A percentile compares a stretch with the other conserved stretches of the same genome.
Evolutionary conservation across 92 coral and sea anemone species (phyloP).

Genomic region (Epizoanthus fatuus): DNA sequence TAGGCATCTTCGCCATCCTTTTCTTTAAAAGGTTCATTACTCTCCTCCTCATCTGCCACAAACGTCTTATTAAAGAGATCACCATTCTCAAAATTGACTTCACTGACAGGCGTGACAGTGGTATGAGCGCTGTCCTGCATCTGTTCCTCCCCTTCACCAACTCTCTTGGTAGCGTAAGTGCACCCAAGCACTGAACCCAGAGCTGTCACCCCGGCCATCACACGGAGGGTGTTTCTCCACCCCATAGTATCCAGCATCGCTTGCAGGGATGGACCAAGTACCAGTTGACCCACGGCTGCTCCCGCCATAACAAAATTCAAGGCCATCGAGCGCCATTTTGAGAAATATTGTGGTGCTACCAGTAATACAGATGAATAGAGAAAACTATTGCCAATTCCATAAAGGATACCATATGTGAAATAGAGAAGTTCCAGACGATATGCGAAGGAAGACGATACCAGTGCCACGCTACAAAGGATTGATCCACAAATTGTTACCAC

Average conservation of each 20-base stretch:
- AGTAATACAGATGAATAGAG: background rate
- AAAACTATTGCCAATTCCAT: background rate
- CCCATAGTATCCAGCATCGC: background rate
- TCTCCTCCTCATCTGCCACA: no score
- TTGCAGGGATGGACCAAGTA: background rate
- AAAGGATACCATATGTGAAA: no score
- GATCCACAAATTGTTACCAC: conserved; percentile 27
- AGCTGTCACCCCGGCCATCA: background rate
- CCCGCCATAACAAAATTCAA: background rate
- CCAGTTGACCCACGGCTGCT: no score
- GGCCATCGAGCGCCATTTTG: background rate
- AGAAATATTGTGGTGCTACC: background rate
- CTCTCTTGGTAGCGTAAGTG: background rate
- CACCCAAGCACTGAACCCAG: background rate
- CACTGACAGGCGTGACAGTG: no score
- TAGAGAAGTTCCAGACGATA: no score
- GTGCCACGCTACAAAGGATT: conserved; percentile 21
- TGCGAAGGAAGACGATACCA: conserved; percentile 37
- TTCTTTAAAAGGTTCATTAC: no score
- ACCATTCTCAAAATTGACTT: no score
- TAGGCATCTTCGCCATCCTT: no score
- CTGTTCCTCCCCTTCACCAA: no score
- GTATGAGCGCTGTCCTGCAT: no score
- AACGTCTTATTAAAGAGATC: no score
- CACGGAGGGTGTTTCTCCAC: background rate